phyloP scores from a whole-genome alignment of 1,140 invertebrate genomes.

The Bombus ignitus region DNA sequence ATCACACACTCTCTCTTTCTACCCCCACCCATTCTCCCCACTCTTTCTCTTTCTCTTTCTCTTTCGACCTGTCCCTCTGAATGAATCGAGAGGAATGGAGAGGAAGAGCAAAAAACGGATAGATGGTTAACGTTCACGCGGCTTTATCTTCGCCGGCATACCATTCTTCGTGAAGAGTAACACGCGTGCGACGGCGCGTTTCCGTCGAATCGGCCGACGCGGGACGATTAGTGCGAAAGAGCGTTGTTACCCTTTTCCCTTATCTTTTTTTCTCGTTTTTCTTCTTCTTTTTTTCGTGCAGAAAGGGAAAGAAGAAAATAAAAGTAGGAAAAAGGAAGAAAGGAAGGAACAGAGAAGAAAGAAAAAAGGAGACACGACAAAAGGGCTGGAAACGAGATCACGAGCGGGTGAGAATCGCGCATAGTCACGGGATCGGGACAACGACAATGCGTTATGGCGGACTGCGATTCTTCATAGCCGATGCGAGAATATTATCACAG shows the following conservation, averaged over 20 bases:
- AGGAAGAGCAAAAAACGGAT: constrained; percentile 26
- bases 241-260: constrained; percentile 60
- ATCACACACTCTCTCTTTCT: constrained; percentile 20
- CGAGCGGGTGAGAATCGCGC: constrained; percentile 42
- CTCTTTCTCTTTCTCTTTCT: background rate
- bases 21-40: too few relatives aligned
- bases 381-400: constrained; percentile 42
- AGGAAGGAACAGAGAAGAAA: background rate
- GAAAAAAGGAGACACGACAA: constrained; percentile 42
- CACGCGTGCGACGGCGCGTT: constrained; percentile 55
- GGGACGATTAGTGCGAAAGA: constrained; percentile 64
- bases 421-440: constrained; percentile 18
- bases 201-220: constrained; percentile 67
- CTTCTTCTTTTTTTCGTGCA: background rate
- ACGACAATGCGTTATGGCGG: constrained; percentile 29
- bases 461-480: constrained; percentile 40
- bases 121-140: constrained; percentile 57
- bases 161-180: constrained; percentile 46
- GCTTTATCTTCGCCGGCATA: constrained; percentile 56
- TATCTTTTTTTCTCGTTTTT: background rate
- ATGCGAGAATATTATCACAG: constrained; percentile 51
- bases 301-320: background rate
- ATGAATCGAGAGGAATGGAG: constrained; percentile 15
- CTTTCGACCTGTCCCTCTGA: constrained; percentile 9
- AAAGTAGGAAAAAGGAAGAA: background rate